Conservation (phyloP, 2,888 invertebrate genomes). For the Acrobasis consociella region DNA sequence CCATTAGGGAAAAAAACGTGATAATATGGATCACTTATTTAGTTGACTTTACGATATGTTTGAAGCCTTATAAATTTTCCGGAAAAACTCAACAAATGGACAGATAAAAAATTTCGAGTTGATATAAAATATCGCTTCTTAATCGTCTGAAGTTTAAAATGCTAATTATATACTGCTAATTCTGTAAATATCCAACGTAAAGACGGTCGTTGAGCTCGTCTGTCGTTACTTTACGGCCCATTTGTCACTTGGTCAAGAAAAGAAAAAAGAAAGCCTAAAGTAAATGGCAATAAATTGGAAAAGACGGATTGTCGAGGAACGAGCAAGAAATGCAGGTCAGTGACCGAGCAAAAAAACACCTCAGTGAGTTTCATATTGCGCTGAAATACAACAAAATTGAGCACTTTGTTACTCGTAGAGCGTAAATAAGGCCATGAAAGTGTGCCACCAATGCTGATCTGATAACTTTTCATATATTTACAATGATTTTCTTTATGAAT, state of each 20-base stretch:
- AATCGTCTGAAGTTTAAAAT: slow-evolving; percentile 50
- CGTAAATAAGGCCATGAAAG: slow-evolving; percentile 36
- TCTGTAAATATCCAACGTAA: slow-evolving; percentile 44
- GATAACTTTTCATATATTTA: slow-evolving; percentile 7
- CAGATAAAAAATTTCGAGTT: slow-evolving; percentile 53
- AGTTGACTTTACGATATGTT: slow-evolving; percentile 29
- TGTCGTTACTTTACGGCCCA: slow-evolving; percentile 50
- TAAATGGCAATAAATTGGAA: slow-evolving; percentile 47
- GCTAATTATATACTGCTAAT: slow-evolving; percentile 46
- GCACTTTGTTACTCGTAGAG: slow-evolving; percentile 38
- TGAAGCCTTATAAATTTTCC: slow-evolving; percentile 39
- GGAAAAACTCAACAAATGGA: slow-evolving; percentile 42
- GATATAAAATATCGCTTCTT: slow-evolving; percentile 52
- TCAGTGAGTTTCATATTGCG: slow-evolving; percentile 45
- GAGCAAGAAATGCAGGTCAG: slow-evolving; percentile 61
- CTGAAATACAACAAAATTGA: slow-evolving; percentile 52
- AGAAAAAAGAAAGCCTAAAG: slow-evolving; percentile 45
- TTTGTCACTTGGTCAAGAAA: slow-evolving; percentile 46
- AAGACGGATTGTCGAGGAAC: slow-evolving; percentile 41
- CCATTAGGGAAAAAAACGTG: too few species aligned
- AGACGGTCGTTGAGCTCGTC: slow-evolving; percentile 55
- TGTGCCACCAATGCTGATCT: slow-evolving; percentile 30
- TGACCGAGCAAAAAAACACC: slow-evolving; percentile 55
- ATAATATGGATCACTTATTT: neutral
- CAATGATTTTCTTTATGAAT: slow-evolving; percentile 12